phyloP scores from a whole-genome alignment of 1,140 invertebrate species.

The Pseudomyrmex dendroicus region DNA sequence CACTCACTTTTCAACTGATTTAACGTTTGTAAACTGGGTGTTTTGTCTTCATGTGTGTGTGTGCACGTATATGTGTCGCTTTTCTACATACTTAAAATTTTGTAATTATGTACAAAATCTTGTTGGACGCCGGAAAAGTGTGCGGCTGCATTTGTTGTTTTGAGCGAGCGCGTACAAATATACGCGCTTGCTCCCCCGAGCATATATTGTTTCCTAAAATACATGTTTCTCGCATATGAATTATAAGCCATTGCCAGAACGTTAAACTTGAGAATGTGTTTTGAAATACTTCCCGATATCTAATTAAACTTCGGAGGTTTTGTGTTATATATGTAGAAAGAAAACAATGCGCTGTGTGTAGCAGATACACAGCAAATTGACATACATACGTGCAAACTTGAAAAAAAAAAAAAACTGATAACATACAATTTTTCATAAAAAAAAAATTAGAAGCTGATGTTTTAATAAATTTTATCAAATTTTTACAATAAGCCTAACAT shows the following conservation, averaged over 20 bases:
- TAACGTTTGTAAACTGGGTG: not conserved
- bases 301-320: conserved; percentile 12
- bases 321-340: conserved; percentile 5
- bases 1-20: not conserved
- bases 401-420: too few relatives aligned
- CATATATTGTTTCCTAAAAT: not conserved
- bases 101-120: too few relatives aligned
- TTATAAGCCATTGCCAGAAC: conserved; percentile 3
- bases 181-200: not conserved
- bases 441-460: too few relatives aligned
- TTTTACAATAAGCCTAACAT: too few relatives aligned
- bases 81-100: too few relatives aligned
- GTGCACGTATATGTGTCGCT: too few relatives aligned
- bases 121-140: not conserved
- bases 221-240: not conserved
- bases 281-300: conserved; percentile 22
- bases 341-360: not conserved
- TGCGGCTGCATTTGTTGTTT: not conserved
- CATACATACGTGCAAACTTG: too few relatives aligned
- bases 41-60: not conserved
- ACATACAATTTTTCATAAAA: too few relatives aligned
- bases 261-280: conserved; percentile 14
- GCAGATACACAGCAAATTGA: not conserved
- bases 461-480: too few relatives aligned
- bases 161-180: not conserved